phyloP scores from a whole-genome alignment of 2,888 invertebrate species.

The Drosophila mettleri region DNA sequence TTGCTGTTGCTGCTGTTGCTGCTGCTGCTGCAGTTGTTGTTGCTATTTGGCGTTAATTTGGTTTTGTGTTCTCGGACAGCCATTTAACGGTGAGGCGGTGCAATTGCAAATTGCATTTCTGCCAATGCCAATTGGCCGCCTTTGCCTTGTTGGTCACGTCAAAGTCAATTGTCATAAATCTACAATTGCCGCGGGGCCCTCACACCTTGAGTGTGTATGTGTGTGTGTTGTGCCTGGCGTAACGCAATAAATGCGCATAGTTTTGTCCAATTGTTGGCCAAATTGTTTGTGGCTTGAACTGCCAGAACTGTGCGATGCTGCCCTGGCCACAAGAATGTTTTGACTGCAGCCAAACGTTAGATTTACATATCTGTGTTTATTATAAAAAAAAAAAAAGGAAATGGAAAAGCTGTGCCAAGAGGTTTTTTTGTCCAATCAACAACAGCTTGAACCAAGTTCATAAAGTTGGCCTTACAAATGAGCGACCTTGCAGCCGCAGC shows the following conservation, averaged over 20 bases:
- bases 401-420: slow-evolving; percentile 6
- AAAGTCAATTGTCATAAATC: slow-evolving; percentile 72
- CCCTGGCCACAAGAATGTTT: slow-evolving; percentile 33
- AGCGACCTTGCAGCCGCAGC: slow-evolving; percentile 63
- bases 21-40: slow-evolving; percentile 31
- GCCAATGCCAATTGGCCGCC: slow-evolving; percentile 37
- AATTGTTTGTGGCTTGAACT: slow-evolving; percentile 71
- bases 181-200: slow-evolving; percentile 52
- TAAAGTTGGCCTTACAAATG: slow-evolving; percentile 60
- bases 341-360: slow-evolving; percentile 6
- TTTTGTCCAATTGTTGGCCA: slow-evolving; percentile 63
- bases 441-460: slow-evolving; percentile 39
- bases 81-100: slow-evolving; percentile 72
- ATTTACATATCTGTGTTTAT: slow-evolving; percentile 15
- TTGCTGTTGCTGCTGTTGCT: slow-evolving; percentile 35
- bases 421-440: slow-evolving; percentile 36
- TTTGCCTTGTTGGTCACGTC: slow-evolving; percentile 55
- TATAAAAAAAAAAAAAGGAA: slow-evolving; percentile 14
- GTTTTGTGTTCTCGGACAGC: slow-evolving; percentile 69
- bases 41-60: slow-evolving; percentile 71
- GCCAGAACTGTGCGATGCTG: slow-evolving; percentile 20
- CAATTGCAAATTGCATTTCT: slow-evolving; percentile 76
- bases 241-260: slow-evolving; percentile 45
- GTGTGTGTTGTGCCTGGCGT: slow-evolving; percentile 13
- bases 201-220: slow-evolving; percentile 32